Percentiles rank a stretch among this genome's conserved stretches.
These are phyloP conservation scores for Oryzias dopingdopingensis DNA, from an alignment of 2,797 vertebrate genomes.

Conservation along the genomic window DNA sequence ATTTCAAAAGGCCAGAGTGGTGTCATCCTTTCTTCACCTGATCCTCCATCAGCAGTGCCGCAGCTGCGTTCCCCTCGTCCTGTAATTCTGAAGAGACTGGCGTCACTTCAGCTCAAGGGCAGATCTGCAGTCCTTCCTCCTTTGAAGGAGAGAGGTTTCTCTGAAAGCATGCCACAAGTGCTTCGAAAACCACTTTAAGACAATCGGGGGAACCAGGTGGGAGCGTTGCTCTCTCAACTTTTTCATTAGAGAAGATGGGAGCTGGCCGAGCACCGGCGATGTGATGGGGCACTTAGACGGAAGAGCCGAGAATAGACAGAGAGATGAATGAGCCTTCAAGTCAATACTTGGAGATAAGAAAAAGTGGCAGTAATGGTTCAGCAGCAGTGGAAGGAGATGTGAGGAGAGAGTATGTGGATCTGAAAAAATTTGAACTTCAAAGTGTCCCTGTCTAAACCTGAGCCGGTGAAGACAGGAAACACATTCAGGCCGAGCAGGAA, in stretches of 20 bases:
- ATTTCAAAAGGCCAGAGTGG: too few relatives aligned
- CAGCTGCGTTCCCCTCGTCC: background rate
- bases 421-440: too few relatives aligned
- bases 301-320: slow-evolving; percentile 21
- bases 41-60: background rate
- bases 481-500: too few relatives aligned
- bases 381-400: background rate
- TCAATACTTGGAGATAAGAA: background rate
- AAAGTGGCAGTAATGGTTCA: slow-evolving; percentile 5
- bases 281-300: slow-evolving; percentile 30
- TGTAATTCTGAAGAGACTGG: slow-evolving; percentile 1
- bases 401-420: background rate
- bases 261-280: slow-evolving; percentile 21
- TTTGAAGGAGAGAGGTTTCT: slow-evolving; percentile 13
- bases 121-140: background rate
- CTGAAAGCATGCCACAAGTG: slow-evolving; percentile 23
- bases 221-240: slow-evolving; percentile 16
- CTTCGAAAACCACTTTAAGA: slow-evolving; percentile 36
- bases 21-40: background rate
- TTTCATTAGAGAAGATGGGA: slow-evolving; percentile 42
- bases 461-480: too few relatives aligned
- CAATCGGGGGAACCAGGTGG: slow-evolving; percentile 22
- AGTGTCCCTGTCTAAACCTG: too few relatives aligned
- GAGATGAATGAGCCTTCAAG: slow-evolving; percentile 23
- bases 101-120: slow-evolving; percentile 1